Base-by-base conservation (phyloP, 2,888 invertebrate genomes). In the Beris morrisii region DNA sequence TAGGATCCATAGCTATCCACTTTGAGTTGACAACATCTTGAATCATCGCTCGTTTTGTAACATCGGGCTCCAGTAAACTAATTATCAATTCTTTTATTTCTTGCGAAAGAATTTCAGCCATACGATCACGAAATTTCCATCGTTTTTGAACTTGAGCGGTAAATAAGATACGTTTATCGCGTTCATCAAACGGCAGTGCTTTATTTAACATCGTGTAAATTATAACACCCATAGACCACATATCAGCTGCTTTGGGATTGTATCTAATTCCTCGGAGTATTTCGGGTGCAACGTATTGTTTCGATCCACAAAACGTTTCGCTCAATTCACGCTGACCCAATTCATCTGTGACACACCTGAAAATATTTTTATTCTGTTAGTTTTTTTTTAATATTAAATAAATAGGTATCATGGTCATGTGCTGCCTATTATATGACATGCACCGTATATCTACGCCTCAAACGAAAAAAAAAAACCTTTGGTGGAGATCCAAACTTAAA, bases 261-360 rank as follows among this genome's bases (percentile, higher is more conserved):
- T 91, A 91, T 0, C 90, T 88, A 44, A 85, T 83, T 0, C 91
- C 92, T 76, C 82, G 85, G 64, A 94, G 81, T 68, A 95, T 88
- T 79, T 95, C 94, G 0, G 93, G 93, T 0, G 94, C 91, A 0
- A 91, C 93, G 77, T 95, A 95, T 5, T 92, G 92, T 13, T 93
- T 81, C n/a, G 92, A 92, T 0, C 93, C 94, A 75, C 93, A 94
- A 75, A 90, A 93, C 0, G 93, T 93, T 74, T 88, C 86, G 72
- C 92, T 92, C 57, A 88, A 75, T 12, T 88, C 77, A 69, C 75
- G 28, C 2, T 78, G 76, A 48, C 81, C 82, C 30, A 79, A 74
- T 32, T 76, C 75, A n/a, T 76, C 73, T 12, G 83, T 81, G 67
- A 74, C 77, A 56, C 74, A 70, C 13, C 84, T 65, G 6, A 55